Evolutionary conservation across 2,797 vertebrate species (phyloP), one percentile per base, ranked within the genome.

Genomic region (Gymnothorax javanicus): DNA sequence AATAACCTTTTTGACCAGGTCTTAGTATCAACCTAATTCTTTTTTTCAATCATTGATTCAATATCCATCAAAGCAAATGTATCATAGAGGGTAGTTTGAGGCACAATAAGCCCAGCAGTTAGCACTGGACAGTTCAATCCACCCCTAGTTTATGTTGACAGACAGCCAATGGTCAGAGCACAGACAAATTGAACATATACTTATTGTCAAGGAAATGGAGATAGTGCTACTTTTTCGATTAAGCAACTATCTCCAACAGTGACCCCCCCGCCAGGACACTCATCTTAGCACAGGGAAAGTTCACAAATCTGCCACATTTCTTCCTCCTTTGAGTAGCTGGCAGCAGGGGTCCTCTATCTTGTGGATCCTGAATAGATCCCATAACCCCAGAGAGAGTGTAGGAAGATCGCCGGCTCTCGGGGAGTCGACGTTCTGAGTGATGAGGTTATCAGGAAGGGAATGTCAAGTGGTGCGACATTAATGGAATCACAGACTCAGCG

Each of bases 11-110:
- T 84, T 84, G 86, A 56, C 90, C 77, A 90, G 90, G 90, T 91
- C 87, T 87, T 73, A 54, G 89, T 86, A 87, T 89, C 85, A 89
- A 91, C 88, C 91, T 91, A 93, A 96, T 96, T 95, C 94, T 94
- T 97, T 95, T 95, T 96, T 92, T 92, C 91, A 95, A 95, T 95
- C 94, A 96, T 97, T 97, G 96, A 93, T 75, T 89, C 91, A 94
- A 96, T 94, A 93, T 94, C 92, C 93, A 93, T 96, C 94, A 91
- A n/a, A 89, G 93, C 91, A 93, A 91, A 95, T 91, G 92, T 94
- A 91, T 95, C 93, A 90, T 89, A 82, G 90, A 86, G 86, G 88
- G 84, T 91, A 90, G 91, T 90, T 88, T 88, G 90, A 94, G 94
- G 93, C 91, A 91, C 95, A 95, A 96, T 95, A 94, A 94, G 95